Evolutionary conservation across 2,888 invertebrate genomes (phyloP), one percentile per base, ranked within the genome.

Genomic region (Volucella inanis): DNA sequence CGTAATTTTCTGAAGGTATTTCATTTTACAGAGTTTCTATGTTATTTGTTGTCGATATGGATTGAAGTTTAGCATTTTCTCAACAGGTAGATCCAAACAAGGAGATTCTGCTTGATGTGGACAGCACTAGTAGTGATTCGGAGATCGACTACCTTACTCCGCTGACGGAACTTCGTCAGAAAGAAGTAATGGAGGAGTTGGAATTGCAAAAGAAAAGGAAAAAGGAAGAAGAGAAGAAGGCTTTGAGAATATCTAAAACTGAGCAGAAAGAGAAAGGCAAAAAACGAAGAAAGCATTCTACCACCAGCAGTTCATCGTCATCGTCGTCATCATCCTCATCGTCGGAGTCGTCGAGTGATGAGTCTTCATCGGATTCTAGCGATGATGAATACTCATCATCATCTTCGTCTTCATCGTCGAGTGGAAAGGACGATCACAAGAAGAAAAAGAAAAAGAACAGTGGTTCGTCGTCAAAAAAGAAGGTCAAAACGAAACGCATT

Each of bases 41-140:
- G 31, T 31, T 31, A 31, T 31, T 31, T 31, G 31, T 3, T 31
- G 31, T 6, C 31, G 31, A 31, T 31, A 31, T 31, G 4, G 4
- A 31, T 31, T 31, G 2, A 49, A 64, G 31, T 47, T 57, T 55
- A 49, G 52, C 9, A 45, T 47, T 52, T 14, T 22, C 8, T 61
- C 88, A 86, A 0, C 87, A 94, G 94, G 95, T 98, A 38, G 98
- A 98, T 90, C 98, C 98, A 0, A 96, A 97, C 90, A 98, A 97
- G 90, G 98, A 98, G 90, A 96, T 97, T 88, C 96, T 98, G 1
- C 92, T 98, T 75, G 98, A 98, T 91, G 97, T 98, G 0, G 98
- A 98, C 90, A 98, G 98, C 89, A 98, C 98, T 4, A 98, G 98
- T 89, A 98, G 97, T 82, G 98, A 98, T 89, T 96, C 96, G 22